Evolutionary conservation across 1,140 invertebrate species (phyloP).

Genomic region (Globodera ellingtonae): DNA sequence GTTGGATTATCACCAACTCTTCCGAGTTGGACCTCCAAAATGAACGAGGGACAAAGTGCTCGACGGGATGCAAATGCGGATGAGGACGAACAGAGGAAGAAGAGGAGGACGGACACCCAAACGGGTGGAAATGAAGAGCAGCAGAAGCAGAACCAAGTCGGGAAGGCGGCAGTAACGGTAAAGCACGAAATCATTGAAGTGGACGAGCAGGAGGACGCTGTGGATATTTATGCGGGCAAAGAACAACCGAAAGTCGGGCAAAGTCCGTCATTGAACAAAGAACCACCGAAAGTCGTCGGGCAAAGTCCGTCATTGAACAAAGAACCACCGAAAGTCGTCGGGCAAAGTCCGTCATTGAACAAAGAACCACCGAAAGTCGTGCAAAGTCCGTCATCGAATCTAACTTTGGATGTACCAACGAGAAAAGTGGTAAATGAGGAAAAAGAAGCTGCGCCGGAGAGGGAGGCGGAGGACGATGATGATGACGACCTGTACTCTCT

Average conservation of each 20-base stretch:
- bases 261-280: no score
- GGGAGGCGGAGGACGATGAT: not conserved
- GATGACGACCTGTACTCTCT: not conserved
- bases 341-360: no score
- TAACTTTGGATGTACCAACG: not conserved
- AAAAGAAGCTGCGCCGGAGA: not conserved
- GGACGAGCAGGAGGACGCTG: not conserved
- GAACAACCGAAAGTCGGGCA: not conserved
- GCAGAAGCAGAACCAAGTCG: not conserved
- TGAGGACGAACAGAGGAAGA: not conserved
- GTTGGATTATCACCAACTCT: not conserved
- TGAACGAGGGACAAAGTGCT: no score
- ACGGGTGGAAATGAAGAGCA: not conserved
- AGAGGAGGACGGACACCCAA: conserved; percentile 1
- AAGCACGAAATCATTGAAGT: not conserved
- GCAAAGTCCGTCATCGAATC: not conserved
- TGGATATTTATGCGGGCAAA: no score
- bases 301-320: no score
- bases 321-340: no score
- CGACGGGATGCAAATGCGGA: not conserved
- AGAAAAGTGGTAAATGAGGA: not conserved
- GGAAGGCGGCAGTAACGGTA: not conserved
- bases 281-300: no score
- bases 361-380: not conserved
- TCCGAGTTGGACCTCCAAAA: not conserved